phyloP scores from a whole-genome alignment of 1,140 invertebrate genomes.

The Charaxes varanes region DNA sequence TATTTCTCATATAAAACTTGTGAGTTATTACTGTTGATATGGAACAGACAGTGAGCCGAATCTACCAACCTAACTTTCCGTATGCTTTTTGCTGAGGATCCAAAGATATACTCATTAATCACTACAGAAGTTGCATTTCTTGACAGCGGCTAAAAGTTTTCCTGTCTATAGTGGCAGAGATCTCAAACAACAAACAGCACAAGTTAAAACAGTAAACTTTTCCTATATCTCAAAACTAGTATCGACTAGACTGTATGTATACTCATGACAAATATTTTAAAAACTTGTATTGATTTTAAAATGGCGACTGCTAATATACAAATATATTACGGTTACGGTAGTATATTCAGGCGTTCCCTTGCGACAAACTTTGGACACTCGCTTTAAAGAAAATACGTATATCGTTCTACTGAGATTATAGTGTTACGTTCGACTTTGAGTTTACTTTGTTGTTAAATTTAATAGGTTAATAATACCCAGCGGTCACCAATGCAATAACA shows the following conservation, averaged over 20 bases:
- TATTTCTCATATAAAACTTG: neutral
- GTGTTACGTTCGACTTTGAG: no score
- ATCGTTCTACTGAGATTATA: no score
- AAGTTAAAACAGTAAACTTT: neutral
- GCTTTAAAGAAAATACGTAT: no score
- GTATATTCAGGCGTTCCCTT: no score
- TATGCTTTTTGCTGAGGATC: constrained; percentile 1
- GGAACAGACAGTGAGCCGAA: neutral
- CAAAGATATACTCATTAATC: constrained; percentile 4
- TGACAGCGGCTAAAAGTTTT: constrained; percentile 7
- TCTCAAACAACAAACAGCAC: constrained; percentile 1
- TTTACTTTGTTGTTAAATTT: no score
- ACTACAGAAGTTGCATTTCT: constrained; percentile 5
- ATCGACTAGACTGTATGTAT: neutral
- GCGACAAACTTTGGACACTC: no score
- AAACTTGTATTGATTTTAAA: neutral
- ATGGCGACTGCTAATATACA: no score
- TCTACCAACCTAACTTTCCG: neutral
- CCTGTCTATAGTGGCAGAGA: constrained; percentile 3
- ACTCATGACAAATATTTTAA: neutral
- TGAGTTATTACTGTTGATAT: neutral
- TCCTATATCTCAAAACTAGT: neutral
- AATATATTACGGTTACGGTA: no score
- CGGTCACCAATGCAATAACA: no score
- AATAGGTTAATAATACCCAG: no score